Conservation (phyloP, 2,113 vertebrate species). For the Pica pica region DNA sequence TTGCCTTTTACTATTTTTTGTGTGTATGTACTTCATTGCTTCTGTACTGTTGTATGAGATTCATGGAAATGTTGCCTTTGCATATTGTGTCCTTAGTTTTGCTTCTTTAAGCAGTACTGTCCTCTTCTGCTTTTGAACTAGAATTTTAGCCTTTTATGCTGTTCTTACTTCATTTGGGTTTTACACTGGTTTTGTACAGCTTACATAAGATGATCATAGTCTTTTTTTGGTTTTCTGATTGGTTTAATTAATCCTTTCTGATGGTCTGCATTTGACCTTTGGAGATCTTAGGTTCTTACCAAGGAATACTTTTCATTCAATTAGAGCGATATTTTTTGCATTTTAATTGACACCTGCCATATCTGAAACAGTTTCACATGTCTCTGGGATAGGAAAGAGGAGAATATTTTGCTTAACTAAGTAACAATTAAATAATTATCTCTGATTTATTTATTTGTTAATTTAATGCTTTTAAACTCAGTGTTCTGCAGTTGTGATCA, state of each 20-base stretch:
- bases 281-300: neutral
- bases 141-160: neutral
- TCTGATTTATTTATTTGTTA: neutral
- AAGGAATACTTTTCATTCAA: neutral
- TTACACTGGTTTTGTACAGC: neutral
- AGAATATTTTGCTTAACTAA: neutral
- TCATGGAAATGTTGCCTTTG: neutral
- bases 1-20: neutral
- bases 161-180: neutral
- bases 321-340: neutral
- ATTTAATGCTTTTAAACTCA: neutral
- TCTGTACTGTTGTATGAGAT: neutral
- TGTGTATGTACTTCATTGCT: neutral
- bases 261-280: neutral
- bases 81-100: neutral
- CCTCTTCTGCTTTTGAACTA: neutral
- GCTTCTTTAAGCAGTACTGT: neutral
- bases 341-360: neutral
- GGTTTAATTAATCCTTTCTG: neutral
- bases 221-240: neutral
- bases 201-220: neutral
- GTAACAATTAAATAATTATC: neutral
- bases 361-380: neutral
- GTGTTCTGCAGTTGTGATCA: neutral
- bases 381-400: neutral